Evolutionary conservation across 2,113 vertebrate species (phyloP), one percentile per base, ranked within the genome.

Genomic region (Tragelaphus strepsiceros): DNA sequence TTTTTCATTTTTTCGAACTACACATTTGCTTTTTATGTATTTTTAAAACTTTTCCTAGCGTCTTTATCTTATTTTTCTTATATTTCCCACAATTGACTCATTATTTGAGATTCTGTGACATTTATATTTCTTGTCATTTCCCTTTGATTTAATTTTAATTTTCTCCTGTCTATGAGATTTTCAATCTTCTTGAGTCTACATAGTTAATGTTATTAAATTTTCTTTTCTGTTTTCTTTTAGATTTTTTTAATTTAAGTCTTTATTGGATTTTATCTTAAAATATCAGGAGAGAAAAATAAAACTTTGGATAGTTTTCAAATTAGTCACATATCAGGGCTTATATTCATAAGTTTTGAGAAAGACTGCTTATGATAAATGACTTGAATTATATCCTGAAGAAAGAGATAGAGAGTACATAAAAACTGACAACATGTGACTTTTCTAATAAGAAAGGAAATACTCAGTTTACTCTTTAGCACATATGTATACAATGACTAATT

Each of bases 211-310:
- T 97, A 97, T 96, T 95, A 96, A 96, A 97, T 95, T 97, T 14
- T 74, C 51, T 46, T 91, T 97, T 93, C 35, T 96, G 24, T 93
- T 96, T 93, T 91, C 24, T 87, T 96, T 93, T 64, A 88, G 56
- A 84, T 54, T 97, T 96, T 97, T 97, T 96, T 51, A 95, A 94
- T 88, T 92, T 98, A 97, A 95, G 2, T 14, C n/a, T 96, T 96
- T 97, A 96, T 95, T 98, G 62, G 93, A 84, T 90, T 96, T 95
- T 53, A n/a, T 62, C 24, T 94, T 96, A 97, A 91, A 97, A 53
- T 94, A 96, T 88, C 61, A 89, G 12, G 8, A 62, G 62, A 97
- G 30, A 97, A 95, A 62, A 89, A 95, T 90, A 94, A 97, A 91
- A 90, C 71, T 7, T 54, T 24, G 6, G 9, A 85, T 78, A 95